Percentiles rank a stretch among this genome's conserved stretches.
These are phyloP conservation scores for Parazoanthus atlanticus DNA, from an alignment of 92 coral and sea anemone species.

Conservation along the genomic window DNA sequence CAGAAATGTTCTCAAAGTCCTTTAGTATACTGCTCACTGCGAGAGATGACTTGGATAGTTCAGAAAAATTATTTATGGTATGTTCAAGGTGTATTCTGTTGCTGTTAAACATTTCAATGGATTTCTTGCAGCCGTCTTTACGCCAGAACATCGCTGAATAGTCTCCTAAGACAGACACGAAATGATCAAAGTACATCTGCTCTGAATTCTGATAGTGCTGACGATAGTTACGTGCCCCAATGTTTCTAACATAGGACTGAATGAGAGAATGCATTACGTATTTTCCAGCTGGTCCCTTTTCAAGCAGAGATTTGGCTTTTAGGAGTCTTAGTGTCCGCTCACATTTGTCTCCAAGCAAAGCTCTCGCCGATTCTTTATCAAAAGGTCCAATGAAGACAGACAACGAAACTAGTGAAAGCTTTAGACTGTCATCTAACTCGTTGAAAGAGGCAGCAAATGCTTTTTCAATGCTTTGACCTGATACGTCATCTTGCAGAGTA, in stretches of 20 bases:
- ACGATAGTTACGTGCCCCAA: background rate
- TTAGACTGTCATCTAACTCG: slow-evolving; percentile 9
- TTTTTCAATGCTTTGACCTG: slow-evolving; percentile 23
- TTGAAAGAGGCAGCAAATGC: slow-evolving; percentile 54
- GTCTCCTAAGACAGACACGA: slow-evolving; percentile 18
- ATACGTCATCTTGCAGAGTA: slow-evolving; percentile 27
- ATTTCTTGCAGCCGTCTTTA: slow-evolving; percentile 45
- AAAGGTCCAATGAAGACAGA: slow-evolving; percentile 57
- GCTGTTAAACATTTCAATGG: slow-evolving; percentile 36
- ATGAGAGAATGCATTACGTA: slow-evolving; percentile 49
- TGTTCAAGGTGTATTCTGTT: slow-evolving; percentile 49
- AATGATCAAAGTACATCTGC: slow-evolving; percentile 34
- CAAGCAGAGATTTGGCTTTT: slow-evolving; percentile 38
- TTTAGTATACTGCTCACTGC: background rate
- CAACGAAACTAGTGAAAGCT: slow-evolving; percentile 32
- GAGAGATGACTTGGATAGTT: background rate
- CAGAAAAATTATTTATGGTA: slow-evolving; percentile 14
- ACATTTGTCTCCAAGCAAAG: slow-evolving; percentile 4
- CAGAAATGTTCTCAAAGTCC: background rate
- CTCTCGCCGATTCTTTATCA: slow-evolving; percentile 48
- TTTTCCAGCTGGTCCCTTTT: slow-evolving; percentile 23
- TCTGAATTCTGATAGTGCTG: background rate
- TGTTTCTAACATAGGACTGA: slow-evolving; percentile 23
- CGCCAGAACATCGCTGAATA: slow-evolving; percentile 37
- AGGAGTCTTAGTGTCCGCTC: slow-evolving; percentile 27